These are phyloP conservation scores for Amblyraja radiata DNA, from an alignment of 2,797 vertebrate species.

Conservation along the genomic window DNA sequence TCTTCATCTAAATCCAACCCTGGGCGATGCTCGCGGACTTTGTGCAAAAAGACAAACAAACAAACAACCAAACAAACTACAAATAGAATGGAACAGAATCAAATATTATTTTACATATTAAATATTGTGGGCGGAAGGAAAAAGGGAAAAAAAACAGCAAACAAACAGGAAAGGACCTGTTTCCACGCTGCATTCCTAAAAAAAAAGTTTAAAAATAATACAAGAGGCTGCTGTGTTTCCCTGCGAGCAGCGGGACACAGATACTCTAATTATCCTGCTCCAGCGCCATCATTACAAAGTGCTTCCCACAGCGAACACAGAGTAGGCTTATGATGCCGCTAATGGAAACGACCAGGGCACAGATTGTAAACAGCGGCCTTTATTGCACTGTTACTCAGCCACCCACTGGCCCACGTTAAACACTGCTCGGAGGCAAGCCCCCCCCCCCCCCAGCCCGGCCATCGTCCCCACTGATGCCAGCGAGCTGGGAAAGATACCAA, in stretches of 20 bases:
- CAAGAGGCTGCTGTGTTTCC: neutral
- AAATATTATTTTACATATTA: no score
- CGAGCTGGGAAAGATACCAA: neutral
- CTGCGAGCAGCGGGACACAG: neutral
- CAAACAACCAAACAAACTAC: no score
- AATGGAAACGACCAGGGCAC: conserved; percentile 1
- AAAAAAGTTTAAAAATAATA: neutral
- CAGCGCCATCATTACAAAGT: neutral
- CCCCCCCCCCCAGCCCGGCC: neutral
- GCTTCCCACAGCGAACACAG: neutral
- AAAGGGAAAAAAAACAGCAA: no score
- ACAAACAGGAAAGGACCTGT: no score
- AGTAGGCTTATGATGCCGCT: neutral
- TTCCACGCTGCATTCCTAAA: no score
- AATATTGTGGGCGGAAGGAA: no score
- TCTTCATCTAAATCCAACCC: no score
- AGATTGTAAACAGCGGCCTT: neutral
- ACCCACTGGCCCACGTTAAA: neutral
- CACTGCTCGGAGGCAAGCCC: neutral
- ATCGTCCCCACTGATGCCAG: neutral
- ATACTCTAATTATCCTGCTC: conserved; percentile 2
- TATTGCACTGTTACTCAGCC: neutral
- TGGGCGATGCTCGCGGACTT: no score
- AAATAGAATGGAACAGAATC: no score
- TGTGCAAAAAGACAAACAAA: no score